Evolutionary conservation across 1,140 invertebrate species (phyloP).

Genomic region (Lerema accius): DNA sequence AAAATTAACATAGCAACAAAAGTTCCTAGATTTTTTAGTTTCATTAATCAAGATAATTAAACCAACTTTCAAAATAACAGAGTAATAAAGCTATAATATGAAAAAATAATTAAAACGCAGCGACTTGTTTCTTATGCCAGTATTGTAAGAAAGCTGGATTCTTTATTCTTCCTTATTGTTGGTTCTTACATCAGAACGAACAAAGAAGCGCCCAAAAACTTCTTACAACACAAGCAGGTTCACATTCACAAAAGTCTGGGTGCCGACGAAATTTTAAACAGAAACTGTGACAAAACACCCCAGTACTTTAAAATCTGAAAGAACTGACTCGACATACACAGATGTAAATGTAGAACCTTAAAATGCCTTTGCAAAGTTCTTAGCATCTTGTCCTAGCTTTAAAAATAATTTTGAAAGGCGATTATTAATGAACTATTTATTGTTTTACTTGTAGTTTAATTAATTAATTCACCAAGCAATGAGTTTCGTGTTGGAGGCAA

Average conservation of each 20-base stretch:
- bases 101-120: too few species aligned
- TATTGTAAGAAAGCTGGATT: slow-evolving; percentile 1
- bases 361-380: neutral
- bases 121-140: too few species aligned
- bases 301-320: slow-evolving; percentile 20
- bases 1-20: too few species aligned
- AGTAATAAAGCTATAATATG: too few species aligned
- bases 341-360: slow-evolving; percentile 24
- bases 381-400: neutral
- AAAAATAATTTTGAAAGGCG: neutral
- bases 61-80: too few species aligned
- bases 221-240: slow-evolving; percentile 17
- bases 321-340: slow-evolving; percentile 7
- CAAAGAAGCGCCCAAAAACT: slow-evolving; percentile 21
- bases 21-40: too few species aligned
- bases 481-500: too few species aligned
- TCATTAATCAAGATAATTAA: too few species aligned
- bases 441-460: too few species aligned
- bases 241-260: slow-evolving; percentile 26
- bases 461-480: too few species aligned
- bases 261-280: slow-evolving; percentile 25
- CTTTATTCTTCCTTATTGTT: neutral
- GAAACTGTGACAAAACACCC: slow-evolving; percentile 17
- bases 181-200: neutral
- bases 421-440: too few species aligned